Evolutionary conservation across 2,888 invertebrate genomes (phyloP).

Genomic region (Galerucella nymphaeae): DNA sequence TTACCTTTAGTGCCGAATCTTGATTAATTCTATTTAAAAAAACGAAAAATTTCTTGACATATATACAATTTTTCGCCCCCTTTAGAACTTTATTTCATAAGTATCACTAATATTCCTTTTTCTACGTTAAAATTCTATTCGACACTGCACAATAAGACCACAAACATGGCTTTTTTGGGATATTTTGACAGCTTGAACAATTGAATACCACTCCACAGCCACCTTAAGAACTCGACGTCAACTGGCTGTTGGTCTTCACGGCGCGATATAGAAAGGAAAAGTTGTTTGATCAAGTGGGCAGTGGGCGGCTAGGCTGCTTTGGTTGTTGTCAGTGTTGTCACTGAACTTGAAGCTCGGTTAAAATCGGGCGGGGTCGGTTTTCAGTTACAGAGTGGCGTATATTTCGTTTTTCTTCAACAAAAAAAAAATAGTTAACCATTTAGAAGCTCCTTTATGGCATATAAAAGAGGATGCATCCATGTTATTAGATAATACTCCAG

Average conservation of each 20-base stretch:
- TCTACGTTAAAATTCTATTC: background rate
- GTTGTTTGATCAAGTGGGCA: constrained; percentile 40
- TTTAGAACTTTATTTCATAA: too few species aligned
- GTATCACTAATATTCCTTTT: background rate
- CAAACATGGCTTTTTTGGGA: constrained; percentile 19
- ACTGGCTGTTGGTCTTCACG: constrained; percentile 27
- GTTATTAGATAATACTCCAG: too few species aligned
- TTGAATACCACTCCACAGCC: constrained; percentile 32
- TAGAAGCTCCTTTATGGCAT: too few species aligned
- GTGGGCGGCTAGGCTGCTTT: constrained; percentile 31
- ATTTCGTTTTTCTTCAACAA: background rate
- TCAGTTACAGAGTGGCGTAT: background rate
- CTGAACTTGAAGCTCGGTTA: constrained; percentile 39
- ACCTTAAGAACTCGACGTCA: constrained; percentile 36
- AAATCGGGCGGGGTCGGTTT: constrained; percentile 34
- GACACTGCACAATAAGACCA: background rate
- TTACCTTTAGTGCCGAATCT: background rate
- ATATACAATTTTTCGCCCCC: constrained; percentile 1
- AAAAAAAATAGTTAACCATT: background rate
- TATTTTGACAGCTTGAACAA: constrained; percentile 18
- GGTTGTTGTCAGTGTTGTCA: constrained; percentile 39
- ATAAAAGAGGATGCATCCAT: too few species aligned
- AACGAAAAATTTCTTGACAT: background rate
- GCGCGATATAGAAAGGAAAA: constrained; percentile 36
- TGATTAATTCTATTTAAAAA: background rate